These are phyloP conservation scores for Phymanthus crucifer DNA, from an alignment of 92 coral and sea anemone genomes.

Conservation along the genomic window DNA sequence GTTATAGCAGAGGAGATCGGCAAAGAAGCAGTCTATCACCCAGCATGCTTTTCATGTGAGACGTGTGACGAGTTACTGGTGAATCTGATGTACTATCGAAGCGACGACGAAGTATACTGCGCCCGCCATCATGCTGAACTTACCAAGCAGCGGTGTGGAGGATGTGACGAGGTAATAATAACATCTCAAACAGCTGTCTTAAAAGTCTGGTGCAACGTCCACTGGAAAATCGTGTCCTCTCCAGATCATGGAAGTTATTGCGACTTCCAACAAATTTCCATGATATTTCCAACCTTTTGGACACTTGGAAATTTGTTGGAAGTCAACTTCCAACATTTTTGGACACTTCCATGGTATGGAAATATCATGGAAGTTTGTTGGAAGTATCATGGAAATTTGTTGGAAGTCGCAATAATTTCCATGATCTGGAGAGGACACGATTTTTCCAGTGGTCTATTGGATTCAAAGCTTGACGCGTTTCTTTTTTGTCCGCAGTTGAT, in stretches of 20 bases:
- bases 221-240: no score
- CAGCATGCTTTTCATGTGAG: slow-evolving; percentile 90
- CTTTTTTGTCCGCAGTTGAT: slow-evolving; percentile 66
- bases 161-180: slow-evolving; percentile 90
- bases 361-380: no score
- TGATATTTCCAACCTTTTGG: no score
- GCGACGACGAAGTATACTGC: slow-evolving; percentile 90
- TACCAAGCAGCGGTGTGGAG: slow-evolving; percentile 87
- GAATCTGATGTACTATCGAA: slow-evolving; percentile 73
- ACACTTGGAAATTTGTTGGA: no score
- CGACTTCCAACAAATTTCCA: no score
- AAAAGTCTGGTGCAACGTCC: neutral
- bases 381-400: no score
- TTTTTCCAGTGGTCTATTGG: no score
- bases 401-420: no score
- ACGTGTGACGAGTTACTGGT: slow-evolving; percentile 87
- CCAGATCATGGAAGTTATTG: no score
- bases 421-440: no score
- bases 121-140: slow-evolving; percentile 97
- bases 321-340: no score
- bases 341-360: no score
- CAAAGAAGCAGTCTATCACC: slow-evolving; percentile 78
- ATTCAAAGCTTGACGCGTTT: neutral
- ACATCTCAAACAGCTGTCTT: neutral
- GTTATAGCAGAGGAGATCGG: slow-evolving; percentile 67